Percentiles rank a stretch among this genome's conserved stretches.
Conservation (phyloP, 2,113 vertebrate species). For the Sterrhoptilus dennistouni region DNA sequence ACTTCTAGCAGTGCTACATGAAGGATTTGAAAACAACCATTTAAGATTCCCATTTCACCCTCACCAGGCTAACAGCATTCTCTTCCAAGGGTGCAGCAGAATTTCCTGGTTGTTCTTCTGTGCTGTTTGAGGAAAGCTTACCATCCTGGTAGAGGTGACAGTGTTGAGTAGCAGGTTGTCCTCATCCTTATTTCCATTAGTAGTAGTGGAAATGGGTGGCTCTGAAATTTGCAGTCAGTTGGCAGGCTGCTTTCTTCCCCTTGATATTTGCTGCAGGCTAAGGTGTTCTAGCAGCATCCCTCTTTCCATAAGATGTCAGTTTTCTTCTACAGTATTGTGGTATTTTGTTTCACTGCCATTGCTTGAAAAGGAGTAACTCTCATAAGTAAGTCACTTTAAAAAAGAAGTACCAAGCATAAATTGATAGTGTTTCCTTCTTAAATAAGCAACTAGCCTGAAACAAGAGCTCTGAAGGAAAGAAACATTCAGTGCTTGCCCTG, state of each 20-base stretch:
- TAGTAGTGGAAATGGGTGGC: not conserved
- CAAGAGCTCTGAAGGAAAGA: not conserved
- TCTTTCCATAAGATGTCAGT: not conserved
- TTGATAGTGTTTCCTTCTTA: constrained; percentile 14
- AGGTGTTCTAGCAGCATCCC: not conserved
- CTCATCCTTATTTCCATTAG: not conserved
- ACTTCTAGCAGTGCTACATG: not conserved
- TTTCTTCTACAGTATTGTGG: not conserved
- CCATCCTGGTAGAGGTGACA: not conserved
- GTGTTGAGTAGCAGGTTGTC: not conserved
- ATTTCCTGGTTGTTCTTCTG: not conserved
- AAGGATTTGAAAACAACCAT: not conserved
- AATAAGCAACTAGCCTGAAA: constrained; percentile 5
- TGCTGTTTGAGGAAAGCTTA: not conserved
- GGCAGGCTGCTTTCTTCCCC: not conserved
- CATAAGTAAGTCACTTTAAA: constrained; percentile 2
- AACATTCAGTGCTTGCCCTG: not conserved
- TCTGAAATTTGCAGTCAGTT: not conserved
- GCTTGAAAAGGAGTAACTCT: not conserved
- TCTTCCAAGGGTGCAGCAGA: not conserved
- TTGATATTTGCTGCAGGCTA: not conserved
- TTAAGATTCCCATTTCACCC: not conserved
- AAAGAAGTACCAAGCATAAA: constrained; percentile 17
- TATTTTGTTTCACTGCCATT: not conserved
- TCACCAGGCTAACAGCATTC: not conserved